Evolutionary conservation across 2,888 invertebrate genomes (phyloP).

Genomic region (Halocaridina rubra): DNA sequence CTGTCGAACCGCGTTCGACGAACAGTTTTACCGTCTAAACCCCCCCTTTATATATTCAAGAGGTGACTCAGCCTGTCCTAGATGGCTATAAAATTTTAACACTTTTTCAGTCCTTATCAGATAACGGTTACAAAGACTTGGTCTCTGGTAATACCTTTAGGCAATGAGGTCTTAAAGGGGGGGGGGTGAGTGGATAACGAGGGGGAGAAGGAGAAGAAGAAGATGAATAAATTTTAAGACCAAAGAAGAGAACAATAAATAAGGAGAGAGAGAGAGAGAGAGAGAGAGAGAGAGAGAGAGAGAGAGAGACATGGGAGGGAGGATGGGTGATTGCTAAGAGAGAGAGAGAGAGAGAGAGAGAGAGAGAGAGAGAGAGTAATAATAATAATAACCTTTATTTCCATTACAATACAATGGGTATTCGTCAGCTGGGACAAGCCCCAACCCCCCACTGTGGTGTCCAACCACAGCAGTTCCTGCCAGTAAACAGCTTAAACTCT

Average conservation of each 20-base stretch:
- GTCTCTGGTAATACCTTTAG: neutral
- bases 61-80: too few relatives aligned
- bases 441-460: too few relatives aligned
- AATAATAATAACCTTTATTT: too few relatives aligned
- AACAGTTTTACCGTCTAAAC: too few relatives aligned
- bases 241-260: neutral
- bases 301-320: neutral
- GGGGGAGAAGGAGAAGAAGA: neutral
- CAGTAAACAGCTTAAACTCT: neutral
- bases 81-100: neutral
- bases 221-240: neutral
- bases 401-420: too few relatives aligned
- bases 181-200: neutral
- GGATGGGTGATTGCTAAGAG: neutral
- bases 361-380: neutral
- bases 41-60: too few relatives aligned
- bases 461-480: neutral
- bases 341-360: slow-evolving; percentile 19
- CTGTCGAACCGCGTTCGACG: too few relatives aligned
- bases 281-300: slow-evolving; percentile 22
- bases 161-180: neutral
- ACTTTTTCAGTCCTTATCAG: neutral
- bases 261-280: neutral
- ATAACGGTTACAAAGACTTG: neutral
- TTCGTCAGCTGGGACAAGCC: too few relatives aligned